Conservation (phyloP, 1,140 invertebrate species). For the Drosophila burlai region DNA sequence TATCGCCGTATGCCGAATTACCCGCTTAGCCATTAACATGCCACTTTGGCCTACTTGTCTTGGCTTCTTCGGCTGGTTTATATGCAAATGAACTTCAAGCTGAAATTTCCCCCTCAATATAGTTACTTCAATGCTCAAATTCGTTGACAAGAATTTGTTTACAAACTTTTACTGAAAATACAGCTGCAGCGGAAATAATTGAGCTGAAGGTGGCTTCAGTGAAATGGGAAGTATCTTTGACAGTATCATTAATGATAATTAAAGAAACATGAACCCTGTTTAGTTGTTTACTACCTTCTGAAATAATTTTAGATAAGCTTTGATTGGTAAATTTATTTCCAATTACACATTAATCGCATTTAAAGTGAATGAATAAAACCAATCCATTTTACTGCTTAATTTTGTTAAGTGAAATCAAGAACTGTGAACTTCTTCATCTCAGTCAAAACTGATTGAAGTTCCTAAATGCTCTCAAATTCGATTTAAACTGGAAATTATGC, state of each 20-base stretch:
- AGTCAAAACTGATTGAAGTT: background rate
- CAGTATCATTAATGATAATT: background rate
- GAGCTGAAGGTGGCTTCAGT: background rate
- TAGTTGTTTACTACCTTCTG: background rate
- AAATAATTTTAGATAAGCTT: background rate
- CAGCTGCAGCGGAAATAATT: background rate
- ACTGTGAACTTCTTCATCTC: background rate
- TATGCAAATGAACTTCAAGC: slow-evolving; percentile 58
- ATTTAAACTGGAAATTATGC: background rate
- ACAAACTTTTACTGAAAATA: background rate
- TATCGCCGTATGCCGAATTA: slow-evolving; percentile 62
- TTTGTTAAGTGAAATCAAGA: background rate
- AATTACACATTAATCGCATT: background rate
- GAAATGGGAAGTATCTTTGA: background rate
- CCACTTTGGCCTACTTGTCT: slow-evolving; percentile 70
- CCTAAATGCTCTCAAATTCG: background rate
- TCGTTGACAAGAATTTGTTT: background rate
- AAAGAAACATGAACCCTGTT: background rate
- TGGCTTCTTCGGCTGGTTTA: background rate
- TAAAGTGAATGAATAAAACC: too few relatives aligned
- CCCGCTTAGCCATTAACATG: slow-evolving; percentile 74
- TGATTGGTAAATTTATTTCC: background rate
- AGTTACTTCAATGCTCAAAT: background rate
- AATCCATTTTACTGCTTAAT: background rate
- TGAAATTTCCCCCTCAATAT: background rate